Evolutionary conservation across 1,140 invertebrate genomes (phyloP).

Genomic region (Drosophila navojoa): DNA sequence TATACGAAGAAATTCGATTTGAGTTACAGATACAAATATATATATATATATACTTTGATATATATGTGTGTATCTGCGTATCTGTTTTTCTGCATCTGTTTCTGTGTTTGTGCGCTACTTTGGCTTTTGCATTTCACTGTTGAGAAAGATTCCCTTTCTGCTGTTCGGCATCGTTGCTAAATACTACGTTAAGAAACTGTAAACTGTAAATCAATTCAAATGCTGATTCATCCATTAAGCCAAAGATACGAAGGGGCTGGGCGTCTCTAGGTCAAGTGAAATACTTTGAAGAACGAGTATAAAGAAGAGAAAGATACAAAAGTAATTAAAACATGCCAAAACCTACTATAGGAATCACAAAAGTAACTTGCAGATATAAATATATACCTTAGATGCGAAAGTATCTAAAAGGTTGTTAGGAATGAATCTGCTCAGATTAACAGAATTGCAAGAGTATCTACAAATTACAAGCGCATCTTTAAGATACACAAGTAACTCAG

Average conservation of each 20-base stretch:
- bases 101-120: slow-evolving; percentile 37
- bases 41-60: slow-evolving; percentile 1
- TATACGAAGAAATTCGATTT: slow-evolving; percentile 54
- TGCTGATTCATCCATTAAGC: slow-evolving; percentile 37
- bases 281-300: neutral
- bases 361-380: too few species aligned
- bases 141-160: slow-evolving; percentile 41
- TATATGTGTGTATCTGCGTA: neutral
- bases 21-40: slow-evolving; percentile 40
- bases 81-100: slow-evolving; percentile 4
- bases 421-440: too few species aligned
- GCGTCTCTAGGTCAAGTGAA: neutral
- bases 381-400: too few species aligned
- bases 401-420: too few species aligned
- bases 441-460: too few species aligned
- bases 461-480: too few species aligned
- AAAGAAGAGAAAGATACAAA: neutral
- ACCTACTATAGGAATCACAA: too few species aligned
- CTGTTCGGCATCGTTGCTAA: slow-evolving; percentile 13
- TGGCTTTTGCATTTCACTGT: slow-evolving; percentile 44
- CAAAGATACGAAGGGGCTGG: neutral
- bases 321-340: neutral
- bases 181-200: slow-evolving; percentile 55
- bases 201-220: slow-evolving; percentile 46
- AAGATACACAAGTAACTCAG: too few species aligned